These are phyloP conservation scores for Sebastes nivosus DNA, from an alignment of 2,797 vertebrate genomes.

Conservation along the genomic window DNA sequence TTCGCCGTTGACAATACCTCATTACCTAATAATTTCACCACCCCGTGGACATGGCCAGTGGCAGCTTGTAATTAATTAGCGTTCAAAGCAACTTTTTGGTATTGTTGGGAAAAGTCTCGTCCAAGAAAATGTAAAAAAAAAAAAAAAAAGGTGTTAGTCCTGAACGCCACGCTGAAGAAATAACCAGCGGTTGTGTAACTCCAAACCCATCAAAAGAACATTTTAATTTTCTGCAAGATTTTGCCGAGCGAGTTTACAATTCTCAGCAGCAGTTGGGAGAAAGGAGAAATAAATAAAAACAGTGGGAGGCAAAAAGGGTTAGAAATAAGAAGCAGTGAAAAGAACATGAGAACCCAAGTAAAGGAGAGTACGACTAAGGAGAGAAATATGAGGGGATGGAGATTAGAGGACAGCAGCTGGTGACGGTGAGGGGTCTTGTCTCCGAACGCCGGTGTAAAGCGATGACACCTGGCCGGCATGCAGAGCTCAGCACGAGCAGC, in stretches of 20 bases:
- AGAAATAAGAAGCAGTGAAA: neutral
- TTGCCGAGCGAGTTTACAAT: neutral
- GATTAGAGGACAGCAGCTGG: conserved; percentile 61
- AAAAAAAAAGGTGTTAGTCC: neutral
- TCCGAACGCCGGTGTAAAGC: conserved; percentile 59
- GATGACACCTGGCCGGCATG: conserved; percentile 66
- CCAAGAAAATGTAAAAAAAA: neutral
- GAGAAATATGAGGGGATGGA: neutral
- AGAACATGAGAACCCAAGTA: neutral
- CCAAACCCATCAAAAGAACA: neutral
- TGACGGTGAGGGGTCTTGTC: conserved; percentile 61
- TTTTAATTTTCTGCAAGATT: conserved; percentile 7
- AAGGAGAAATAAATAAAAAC: conserved; percentile 17
- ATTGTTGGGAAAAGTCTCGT: neutral
- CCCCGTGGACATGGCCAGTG: neutral
- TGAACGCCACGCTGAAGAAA: too few species aligned
- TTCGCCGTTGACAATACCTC: conserved; percentile 26
- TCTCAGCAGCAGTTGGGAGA: neutral
- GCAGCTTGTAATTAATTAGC: conserved; percentile 54
- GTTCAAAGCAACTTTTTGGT: neutral
- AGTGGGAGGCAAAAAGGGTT: neutral
- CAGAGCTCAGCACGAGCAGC: conserved; percentile 51
- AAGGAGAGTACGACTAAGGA: neutral
- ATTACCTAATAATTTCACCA: conserved; percentile 40
- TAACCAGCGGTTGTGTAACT: neutral